Conservation (phyloP, 2,113 vertebrate genomes). For the Falco punctatus region DNA sequence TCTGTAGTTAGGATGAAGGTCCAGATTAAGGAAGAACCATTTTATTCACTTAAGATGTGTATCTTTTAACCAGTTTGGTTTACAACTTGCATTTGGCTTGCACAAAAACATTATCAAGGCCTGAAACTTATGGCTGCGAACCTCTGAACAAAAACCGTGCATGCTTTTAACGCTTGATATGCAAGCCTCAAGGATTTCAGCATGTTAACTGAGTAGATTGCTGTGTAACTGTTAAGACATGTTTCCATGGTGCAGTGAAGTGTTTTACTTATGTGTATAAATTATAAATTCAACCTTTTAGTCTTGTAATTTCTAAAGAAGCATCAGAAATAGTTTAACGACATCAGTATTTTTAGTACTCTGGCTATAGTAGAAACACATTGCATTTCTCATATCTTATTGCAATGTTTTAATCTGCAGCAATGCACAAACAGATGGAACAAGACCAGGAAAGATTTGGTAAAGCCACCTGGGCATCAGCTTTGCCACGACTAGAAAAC, state of each 20-base stretch:
- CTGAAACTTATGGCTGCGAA: background rate
- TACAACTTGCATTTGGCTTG: background rate
- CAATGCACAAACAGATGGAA: constrained; percentile 93
- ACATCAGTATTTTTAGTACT: background rate
- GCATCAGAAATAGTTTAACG: background rate
- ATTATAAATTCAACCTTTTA: background rate
- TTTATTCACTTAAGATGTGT: background rate
- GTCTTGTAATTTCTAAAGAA: background rate
- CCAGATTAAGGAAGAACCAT: background rate
- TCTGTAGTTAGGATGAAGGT: background rate
- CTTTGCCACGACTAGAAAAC: constrained; percentile 86
- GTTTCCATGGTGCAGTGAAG: background rate
- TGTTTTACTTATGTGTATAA: background rate
- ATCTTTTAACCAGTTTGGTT: background rate
- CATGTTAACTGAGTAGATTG: background rate
- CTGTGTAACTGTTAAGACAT: background rate
- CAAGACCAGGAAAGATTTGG: constrained; percentile 87
- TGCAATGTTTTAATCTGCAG: constrained; percentile 66
- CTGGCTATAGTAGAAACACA: background rate
- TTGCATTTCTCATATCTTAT: background rate
- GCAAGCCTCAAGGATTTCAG: background rate
- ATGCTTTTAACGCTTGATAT: background rate
- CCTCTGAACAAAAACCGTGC: background rate
- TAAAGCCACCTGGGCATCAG: constrained; percentile 87
- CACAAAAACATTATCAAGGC: background rate